Evolutionary conservation across 2,113 vertebrate species (phyloP), one percentile per base, ranked within the genome.

Genomic region (Panthera tigris): DNA sequence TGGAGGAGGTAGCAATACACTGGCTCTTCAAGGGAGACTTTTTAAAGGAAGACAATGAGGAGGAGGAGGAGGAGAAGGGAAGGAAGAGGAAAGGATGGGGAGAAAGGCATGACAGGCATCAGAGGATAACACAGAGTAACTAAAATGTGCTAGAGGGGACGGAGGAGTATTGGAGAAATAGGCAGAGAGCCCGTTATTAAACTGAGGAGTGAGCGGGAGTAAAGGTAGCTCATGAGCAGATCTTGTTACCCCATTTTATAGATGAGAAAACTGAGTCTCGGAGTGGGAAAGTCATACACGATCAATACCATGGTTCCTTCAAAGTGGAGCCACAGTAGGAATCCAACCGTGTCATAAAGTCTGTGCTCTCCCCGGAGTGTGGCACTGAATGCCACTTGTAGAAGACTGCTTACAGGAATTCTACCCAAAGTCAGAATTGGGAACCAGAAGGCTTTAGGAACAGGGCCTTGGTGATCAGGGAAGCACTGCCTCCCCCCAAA

Each of bases 181-280:
- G 11, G 16, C 7, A 36, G 13, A 4, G n/a, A 96, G 48, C 9
- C 41, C 10, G 1, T 4, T 27, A 66, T 7, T 50, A 23, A 41
- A 78, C 33, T 0, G 7, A 14, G 3, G 2, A 7, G 12, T 31
- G 6, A 57, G 16, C 1, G 3, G 4, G 48, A 83, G 3, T 29
- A 61, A 27, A 78, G 50, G 36, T 89, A 36, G 36, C 50, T 71
- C 25, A 4, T 15, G 4, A 45, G 57, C 12, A 55, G n/a, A 36
- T 23, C 4, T 81, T 21, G 55, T 14, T 1, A 29, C 5, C 10
- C 4, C 18, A 69, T 61, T 76, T 55, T 6, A 39, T 3, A 84
- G 63, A 66, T 31, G 23, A 66, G 31, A 68, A 68, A 48, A 21
- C 29, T 4, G 12, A 50, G 25, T 79, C 6, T 88, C 57, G 33